These are phyloP conservation scores for Telmatherina bonti DNA, from an alignment of 2,797 vertebrate species.

Conservation along the genomic window DNA sequence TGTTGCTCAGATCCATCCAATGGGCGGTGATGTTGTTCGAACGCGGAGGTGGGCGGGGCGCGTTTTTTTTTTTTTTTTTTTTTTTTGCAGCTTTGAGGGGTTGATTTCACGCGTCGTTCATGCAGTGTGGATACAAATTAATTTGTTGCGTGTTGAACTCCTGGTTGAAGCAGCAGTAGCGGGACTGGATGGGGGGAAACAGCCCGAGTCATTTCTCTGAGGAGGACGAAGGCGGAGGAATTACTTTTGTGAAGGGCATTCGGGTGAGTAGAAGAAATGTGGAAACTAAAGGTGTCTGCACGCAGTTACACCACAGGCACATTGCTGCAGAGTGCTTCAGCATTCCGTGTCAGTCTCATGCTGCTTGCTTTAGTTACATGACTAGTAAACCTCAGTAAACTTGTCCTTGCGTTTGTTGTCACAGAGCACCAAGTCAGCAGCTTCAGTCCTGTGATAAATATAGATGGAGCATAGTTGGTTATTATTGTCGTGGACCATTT, in stretches of 20 bases:
- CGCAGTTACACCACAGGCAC: too few relatives aligned
- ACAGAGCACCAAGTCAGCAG: not conserved
- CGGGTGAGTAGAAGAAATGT: conserved; percentile 73
- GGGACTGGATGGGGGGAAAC: conserved; percentile 77
- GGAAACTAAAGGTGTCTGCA: not conserved
- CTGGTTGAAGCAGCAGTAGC: not conserved
- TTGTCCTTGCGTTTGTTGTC: not conserved
- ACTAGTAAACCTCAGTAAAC: not conserved
- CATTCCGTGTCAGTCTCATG: not conserved
- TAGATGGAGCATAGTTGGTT: not conserved
- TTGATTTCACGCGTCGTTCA: not conserved
- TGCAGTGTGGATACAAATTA: conserved; percentile 32
- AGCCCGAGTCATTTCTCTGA: conserved; percentile 65
- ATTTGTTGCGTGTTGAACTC: accelerated
- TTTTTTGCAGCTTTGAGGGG: conserved; percentile 14
- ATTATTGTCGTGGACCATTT: not conserved
- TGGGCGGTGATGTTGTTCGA: conserved; percentile 44
- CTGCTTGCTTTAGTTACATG: not conserved
- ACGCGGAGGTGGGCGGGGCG: conserved; percentile 40
- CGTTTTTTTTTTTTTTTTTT: too few relatives aligned
- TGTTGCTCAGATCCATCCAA: conserved; percentile 68
- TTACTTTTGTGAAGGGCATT: conserved; percentile 80
- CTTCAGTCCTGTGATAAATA: not conserved
- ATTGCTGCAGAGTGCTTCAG: not conserved
- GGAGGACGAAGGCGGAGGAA: conserved; percentile 62